Evolutionary conservation across 1,140 invertebrate genomes (phyloP), one percentile per base, ranked within the genome.

Genomic region (Carposina sasakii): DNA sequence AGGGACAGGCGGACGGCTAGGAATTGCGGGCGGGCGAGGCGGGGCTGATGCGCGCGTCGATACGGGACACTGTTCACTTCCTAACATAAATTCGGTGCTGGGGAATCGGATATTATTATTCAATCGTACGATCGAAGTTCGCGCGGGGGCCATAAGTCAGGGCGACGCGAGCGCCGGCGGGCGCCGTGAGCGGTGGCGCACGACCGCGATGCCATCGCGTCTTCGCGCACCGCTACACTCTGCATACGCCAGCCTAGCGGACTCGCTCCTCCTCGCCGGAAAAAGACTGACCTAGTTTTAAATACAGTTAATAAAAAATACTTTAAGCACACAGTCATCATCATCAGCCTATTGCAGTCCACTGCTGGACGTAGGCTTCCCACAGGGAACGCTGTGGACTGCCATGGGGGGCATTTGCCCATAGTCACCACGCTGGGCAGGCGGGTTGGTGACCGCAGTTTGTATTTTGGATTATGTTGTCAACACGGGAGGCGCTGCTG

Each of bases 41-140:
- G 56, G 69, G 63, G 57, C 54, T 63, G 73, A 78, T 77, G 67
- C 60, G 62, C 47, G 41, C 54, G 49, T 62, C 62, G 77, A 77
- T 78, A 81, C 69, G 74, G 69, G 70, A 76, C 71, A 78, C 55
- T 76, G 74, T 62, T 70, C 68, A 78, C 76, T 77, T 79, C 76
- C 78, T 74, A 74, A 78, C 74, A 82, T 82, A 82, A 82, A 82
- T 82, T 82, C 69, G 78, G 78, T 82, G 67, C 62, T 68, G 66
- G 69, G 70, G 73, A 77, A 79, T 77, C 74, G 78, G 74, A 76
- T 82, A 79, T 82, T 81, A 78, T 78, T 77, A 82, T 82, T 82
- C 76, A 82, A 82, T 82, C 76, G 74, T 58, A 66, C 64, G 76
- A 82, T 82, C 78, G 69, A 68, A 73, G 75, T 81, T 76, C 67